Base-by-base conservation (phyloP, 1,140 invertebrate species). In the Lucilia cuprina region DNA sequence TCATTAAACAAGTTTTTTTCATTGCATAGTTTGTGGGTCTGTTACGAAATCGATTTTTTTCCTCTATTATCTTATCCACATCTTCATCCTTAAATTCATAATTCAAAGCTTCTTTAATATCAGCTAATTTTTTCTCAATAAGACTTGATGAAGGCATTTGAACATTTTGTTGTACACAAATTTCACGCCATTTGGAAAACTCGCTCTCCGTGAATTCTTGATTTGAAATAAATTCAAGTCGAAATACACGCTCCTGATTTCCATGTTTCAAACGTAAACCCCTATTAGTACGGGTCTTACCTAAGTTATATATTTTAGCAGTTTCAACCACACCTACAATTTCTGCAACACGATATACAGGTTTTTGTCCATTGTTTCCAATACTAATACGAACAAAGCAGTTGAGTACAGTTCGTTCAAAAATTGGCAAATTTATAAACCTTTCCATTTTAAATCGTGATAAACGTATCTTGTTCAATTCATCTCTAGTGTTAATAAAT, bases 151-250 rank as follows among this genome's bases (percentile, higher is more conserved):
- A 96, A 2, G 98, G 98, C 84, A 99, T 93, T 0, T 94, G 93
- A 60, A 97, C 94, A 41, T 95, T 95, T 70, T 96, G 94, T 1
- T 95, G 91, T 47, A 93, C 93, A 90, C 98, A 97, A 0, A 96
- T 94, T 86, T 97, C 95, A 87, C 95, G 94, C 98, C 98, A 99
- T 90, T 98, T 98, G 55, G 94, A 93, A 90, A 98, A 99, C 92
- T 99, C 99, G 4, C 93, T 94, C 25, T 99, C 96, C 0, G 96
- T 96, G 89, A 99, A 99, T 87, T 98, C 96, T 91, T 96, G 95
- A 93, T 99, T 99, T 5, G 98, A 99, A n/a, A 99, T 96, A 91
- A 99, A 99, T 91, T 99, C 98, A 82, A 99, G 92, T 47, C 98
- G 92, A 90, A 99, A 99, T 0, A 99, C 97, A 41, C 97, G 92